Evolutionary conservation across 2,888 invertebrate species (phyloP).

Genomic region (Dorcus parallelipipedus): DNA sequence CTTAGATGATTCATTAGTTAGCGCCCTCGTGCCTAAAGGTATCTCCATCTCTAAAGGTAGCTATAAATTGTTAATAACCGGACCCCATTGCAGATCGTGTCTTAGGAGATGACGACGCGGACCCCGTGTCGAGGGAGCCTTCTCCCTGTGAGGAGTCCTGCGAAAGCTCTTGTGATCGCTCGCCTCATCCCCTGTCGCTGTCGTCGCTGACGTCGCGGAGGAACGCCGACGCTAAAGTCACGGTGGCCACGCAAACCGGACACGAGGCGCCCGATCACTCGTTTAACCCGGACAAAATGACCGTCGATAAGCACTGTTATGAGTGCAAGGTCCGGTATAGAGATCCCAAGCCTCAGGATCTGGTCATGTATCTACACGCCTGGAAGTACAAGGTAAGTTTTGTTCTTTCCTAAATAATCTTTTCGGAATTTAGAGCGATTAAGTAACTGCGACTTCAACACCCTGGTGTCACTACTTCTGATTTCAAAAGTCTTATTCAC

Average conservation of each 20-base stretch:
- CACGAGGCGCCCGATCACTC: constrained; percentile 68
- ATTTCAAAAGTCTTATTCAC: too few species aligned
- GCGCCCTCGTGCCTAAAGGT: constrained; percentile 47
- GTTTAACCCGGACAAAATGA: constrained; percentile 69
- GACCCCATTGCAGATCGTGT: constrained; percentile 37
- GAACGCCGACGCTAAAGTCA: constrained; percentile 51
- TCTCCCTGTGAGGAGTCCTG: constrained; percentile 63
- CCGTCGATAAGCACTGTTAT: constrained; percentile 83
- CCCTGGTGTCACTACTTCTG: too few species aligned
- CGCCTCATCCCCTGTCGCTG: constrained; percentile 37
- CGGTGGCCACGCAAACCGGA: constrained; percentile 83
- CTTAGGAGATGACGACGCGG: constrained; percentile 61
- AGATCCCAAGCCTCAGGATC: constrained; percentile 87
- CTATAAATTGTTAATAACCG: not conserved
- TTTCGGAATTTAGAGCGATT: too few species aligned
- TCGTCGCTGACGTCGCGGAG: constrained; percentile 27
- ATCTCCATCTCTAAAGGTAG: not conserved
- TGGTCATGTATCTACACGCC: constrained; percentile 95
- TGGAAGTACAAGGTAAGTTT: constrained; percentile 79
- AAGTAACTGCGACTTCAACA: not conserved
- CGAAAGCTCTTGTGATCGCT: constrained; percentile 44
- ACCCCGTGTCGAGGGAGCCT: constrained; percentile 65
- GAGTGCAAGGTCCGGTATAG: constrained; percentile 90
- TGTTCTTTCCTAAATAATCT: not conserved
- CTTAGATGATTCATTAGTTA: constrained; percentile 57